phyloP scores from a whole-genome alignment of 2,888 invertebrate species.

The Diachrysia chrysitis region DNA sequence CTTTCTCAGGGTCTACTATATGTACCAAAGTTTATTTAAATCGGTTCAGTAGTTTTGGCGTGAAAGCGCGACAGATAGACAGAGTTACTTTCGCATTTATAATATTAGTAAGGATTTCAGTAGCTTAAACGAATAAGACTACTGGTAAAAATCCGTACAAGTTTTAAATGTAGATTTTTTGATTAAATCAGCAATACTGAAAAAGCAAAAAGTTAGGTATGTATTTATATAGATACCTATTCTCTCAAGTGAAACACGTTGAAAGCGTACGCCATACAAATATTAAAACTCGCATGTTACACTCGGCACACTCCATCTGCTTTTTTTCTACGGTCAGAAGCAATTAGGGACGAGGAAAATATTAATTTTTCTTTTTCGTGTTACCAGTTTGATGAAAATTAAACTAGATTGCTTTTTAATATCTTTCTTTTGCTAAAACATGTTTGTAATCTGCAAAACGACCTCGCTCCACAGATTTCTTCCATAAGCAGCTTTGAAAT shows the following conservation, averaged over 20 bases:
- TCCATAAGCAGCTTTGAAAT: conserved; percentile 17
- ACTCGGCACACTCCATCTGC: conserved; percentile 46
- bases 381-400: conserved; percentile 62
- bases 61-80: too few species aligned
- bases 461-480: conserved; percentile 18
- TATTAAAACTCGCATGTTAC: conserved; percentile 53
- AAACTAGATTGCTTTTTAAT: conserved; percentile 66
- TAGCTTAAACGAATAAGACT: too few species aligned
- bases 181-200: too few species aligned
- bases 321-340: conserved; percentile 55
- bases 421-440: conserved; percentile 45
- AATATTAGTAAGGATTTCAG: too few species aligned
- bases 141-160: too few species aligned
- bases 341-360: conserved; percentile 66
- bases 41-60: too few species aligned
- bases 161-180: too few species aligned
- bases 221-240: background rate
- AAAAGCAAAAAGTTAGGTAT: background rate
- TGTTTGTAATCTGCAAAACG: conserved; percentile 40
- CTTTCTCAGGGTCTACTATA: too few species aligned
- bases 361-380: conserved; percentile 62
- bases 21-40: too few species aligned
- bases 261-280: conserved; percentile 37
- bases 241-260: conserved; percentile 20
- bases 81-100: too few species aligned